Percentiles rank a stretch among this genome's conserved stretches.
Evolutionary conservation across 2,113 vertebrate genomes (phyloP).

Genomic region (Hirundichthys speculiger): DNA sequence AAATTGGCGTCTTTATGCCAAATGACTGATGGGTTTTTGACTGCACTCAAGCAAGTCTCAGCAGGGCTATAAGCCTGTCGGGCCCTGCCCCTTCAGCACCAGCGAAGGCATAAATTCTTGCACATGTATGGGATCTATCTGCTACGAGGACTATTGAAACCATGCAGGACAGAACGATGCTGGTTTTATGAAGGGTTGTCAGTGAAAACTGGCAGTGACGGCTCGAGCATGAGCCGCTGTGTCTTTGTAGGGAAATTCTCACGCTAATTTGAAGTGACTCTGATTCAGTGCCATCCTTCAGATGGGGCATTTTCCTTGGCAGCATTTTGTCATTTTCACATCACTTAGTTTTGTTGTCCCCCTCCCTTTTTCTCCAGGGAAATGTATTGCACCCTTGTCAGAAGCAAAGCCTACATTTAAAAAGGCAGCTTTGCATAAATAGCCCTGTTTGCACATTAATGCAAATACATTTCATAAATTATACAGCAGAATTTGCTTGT

Average conservation of each 20-base stretch:
- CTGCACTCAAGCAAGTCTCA: too few relatives aligned
- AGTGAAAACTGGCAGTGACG: too few relatives aligned
- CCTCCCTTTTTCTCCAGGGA: background rate
- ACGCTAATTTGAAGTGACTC: background rate
- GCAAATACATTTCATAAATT: conserved; percentile 21
- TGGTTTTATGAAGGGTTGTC: too few relatives aligned
- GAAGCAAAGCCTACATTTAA: conserved; percentile 35
- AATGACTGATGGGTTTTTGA: too few relatives aligned
- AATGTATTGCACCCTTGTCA: background rate
- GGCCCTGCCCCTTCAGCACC: too few relatives aligned
- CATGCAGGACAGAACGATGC: too few relatives aligned
- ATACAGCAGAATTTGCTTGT: background rate
- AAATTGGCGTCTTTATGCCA: too few relatives aligned
- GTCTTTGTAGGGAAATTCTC: background rate
- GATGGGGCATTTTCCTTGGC: background rate
- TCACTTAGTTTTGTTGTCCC: conserved; percentile 23
- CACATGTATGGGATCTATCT: too few relatives aligned
- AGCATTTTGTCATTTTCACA: conserved; percentile 37
- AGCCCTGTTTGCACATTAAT: conserved; percentile 11
- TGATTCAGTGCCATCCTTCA: background rate
- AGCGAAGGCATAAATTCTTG: too few relatives aligned
- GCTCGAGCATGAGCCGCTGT: too few relatives aligned
- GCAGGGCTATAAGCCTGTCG: too few relatives aligned
- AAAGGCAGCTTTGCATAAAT: conserved; percentile 24
- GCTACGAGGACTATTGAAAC: too few relatives aligned